These are phyloP conservation scores for Heterochromis multidens DNA, from an alignment of 2,113 vertebrate species.

Conservation along the genomic window DNA sequence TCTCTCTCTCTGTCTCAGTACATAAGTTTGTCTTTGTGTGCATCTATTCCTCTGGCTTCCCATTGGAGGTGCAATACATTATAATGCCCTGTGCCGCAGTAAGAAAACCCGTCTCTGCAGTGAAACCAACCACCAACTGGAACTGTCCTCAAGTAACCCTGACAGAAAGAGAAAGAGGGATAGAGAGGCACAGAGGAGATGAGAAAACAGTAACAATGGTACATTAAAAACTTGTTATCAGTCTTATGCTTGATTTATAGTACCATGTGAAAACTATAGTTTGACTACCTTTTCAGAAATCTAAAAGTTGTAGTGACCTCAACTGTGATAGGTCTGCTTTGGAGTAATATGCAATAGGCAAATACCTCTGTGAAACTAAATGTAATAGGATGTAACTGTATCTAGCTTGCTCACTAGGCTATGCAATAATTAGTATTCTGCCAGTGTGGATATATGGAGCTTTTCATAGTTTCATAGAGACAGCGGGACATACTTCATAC, in stretches of 20 bases:
- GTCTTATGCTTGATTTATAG: neutral
- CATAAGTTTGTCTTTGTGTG: neutral
- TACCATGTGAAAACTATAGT: neutral
- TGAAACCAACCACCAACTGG: neutral
- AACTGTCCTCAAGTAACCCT: constrained; percentile 35
- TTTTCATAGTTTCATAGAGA: neutral
- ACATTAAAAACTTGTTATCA: neutral
- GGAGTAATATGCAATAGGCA: neutral
- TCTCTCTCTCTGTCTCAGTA: no score
- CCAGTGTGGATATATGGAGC: neutral
- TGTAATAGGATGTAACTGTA: neutral
- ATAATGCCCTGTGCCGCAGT: neutral
- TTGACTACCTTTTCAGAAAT: neutral
- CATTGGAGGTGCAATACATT: neutral
- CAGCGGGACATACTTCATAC: neutral
- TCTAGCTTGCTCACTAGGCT: neutral
- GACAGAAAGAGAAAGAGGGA: neutral
- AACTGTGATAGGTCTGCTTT: neutral
- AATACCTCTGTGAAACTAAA: neutral
- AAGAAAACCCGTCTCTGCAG: constrained; percentile 22
- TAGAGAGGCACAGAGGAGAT: neutral
- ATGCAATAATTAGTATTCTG: neutral
- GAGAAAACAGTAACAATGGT: neutral
- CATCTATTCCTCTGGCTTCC: neutral
- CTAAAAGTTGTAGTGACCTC: neutral